These are phyloP conservation scores for Halesus radiatus DNA, from an alignment of 1,140 invertebrate species.

Conservation along the genomic window DNA sequence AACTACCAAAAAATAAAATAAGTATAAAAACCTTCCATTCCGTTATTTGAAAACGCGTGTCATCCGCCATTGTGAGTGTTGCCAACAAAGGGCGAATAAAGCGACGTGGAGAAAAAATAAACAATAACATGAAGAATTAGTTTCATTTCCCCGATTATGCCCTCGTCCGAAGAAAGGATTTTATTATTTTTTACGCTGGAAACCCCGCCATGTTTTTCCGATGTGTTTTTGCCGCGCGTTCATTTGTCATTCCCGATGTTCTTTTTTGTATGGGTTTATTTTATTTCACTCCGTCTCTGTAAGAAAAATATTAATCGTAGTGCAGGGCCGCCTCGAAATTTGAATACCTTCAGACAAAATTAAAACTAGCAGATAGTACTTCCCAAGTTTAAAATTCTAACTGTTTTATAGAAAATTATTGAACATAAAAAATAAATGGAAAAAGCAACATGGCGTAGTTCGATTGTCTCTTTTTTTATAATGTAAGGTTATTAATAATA, in stretches of 20 bases:
- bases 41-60: constrained; percentile 37
- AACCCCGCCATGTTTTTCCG: constrained; percentile 56
- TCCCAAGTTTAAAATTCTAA: no score
- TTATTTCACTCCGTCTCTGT: no score
- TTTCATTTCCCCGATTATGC: constrained; percentile 50
- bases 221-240: constrained; percentile 53
- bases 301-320: no score
- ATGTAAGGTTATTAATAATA: no score
- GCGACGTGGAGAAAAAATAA: constrained; percentile 39
- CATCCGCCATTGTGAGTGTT: constrained; percentile 34
- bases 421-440: no score
- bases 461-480: no score
- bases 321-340: no score
- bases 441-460: no score
- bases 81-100: constrained; percentile 22
- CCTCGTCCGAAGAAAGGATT: constrained; percentile 52
- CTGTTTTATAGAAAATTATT: no score
- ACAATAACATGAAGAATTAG: constrained; percentile 57
- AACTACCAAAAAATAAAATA: neutral
- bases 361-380: no score
- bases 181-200: constrained; percentile 55
- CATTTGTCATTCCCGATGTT: constrained; percentile 54
- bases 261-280: constrained; percentile 8
- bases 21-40: constrained; percentile 16
- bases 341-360: no score